Conservation (phyloP, 1,140 invertebrate species). For the Dendrolimus punctatus region DNA sequence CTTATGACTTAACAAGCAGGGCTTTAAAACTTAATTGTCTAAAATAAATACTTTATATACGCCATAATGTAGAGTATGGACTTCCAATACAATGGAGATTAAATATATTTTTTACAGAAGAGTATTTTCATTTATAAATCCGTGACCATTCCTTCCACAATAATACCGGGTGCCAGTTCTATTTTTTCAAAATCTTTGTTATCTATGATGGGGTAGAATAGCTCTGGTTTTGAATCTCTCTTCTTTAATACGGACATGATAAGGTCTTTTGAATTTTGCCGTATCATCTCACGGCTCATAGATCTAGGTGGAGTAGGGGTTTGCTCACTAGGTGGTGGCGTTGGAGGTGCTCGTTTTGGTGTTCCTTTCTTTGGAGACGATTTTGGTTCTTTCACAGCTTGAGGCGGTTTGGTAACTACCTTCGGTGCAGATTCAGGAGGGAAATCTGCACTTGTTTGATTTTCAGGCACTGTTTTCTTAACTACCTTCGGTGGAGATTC, state of each 20-base stretch:
- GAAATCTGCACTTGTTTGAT: no score
- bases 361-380: conserved; percentile 12
- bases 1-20: conserved; percentile 58
- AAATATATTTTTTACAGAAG: conserved; percentile 66
- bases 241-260: conserved; percentile 38
- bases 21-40: conserved; percentile 56
- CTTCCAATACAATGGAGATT: conserved; percentile 51
- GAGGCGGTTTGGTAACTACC: conserved; percentile 3
- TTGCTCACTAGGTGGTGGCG: conserved; percentile 23
- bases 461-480: no score
- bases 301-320: conserved; percentile 17
- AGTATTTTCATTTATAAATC: conserved; percentile 73
- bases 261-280: conserved; percentile 32
- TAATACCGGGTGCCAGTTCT: conserved; percentile 78
- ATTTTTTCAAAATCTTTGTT: conserved; percentile 52
- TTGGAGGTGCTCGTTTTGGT: conserved; percentile 32
- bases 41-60: conserved; percentile 38
- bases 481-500: no score
- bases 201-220: conserved; percentile 41
- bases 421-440: no score
- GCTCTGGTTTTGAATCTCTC: conserved; percentile 38
- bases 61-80: conserved; percentile 46
- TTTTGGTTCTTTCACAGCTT: conserved; percentile 4
- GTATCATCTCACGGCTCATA: conserved; percentile 41
- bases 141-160: conserved; percentile 77